Conservation (phyloP, 2,797 vertebrate genomes). For the Streptopelia turtur region DNA sequence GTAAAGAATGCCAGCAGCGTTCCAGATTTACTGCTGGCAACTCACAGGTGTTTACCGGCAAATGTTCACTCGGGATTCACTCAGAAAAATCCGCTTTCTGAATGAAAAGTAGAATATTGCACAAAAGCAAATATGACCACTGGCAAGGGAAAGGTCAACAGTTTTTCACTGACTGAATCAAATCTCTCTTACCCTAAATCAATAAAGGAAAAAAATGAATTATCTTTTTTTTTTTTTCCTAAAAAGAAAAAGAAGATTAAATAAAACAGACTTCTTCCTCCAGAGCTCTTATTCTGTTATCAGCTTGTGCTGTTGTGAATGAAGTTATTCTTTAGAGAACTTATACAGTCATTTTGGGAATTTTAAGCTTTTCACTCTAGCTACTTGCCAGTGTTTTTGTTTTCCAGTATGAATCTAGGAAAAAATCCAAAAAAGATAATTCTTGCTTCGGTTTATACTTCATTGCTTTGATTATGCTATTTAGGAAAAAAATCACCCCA, state of each 20-base stretch:
- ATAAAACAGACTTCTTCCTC: not conserved
- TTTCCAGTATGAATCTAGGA: conserved; percentile 1
- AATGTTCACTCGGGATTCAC: conserved; percentile 23
- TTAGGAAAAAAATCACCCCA: not conserved
- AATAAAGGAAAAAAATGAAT: not conserved
- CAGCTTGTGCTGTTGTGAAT: conserved; percentile 5
- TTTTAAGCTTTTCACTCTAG: not conserved
- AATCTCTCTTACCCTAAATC: not conserved
- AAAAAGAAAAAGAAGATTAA: conserved; percentile 11
- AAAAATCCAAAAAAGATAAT: conserved; percentile 6
- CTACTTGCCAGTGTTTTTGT: not conserved
- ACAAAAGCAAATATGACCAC: not conserved
- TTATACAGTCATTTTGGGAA: not conserved
- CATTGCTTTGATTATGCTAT: conserved; percentile 15
- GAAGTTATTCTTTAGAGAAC: not conserved
- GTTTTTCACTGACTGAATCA: not conserved
- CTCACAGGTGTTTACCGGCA: conserved; percentile 34
- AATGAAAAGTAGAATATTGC: not conserved
- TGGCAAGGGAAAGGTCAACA: not conserved
- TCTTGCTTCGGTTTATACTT: not conserved
- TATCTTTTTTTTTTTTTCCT: not conserved
- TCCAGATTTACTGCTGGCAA: conserved; percentile 39
- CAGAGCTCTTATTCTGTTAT: not conserved
- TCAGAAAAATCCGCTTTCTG: conserved; percentile 35
- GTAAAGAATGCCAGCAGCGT: not conserved